Conservation (phyloP, 2,888 invertebrate species). For the Rhagonycha lutea region DNA sequence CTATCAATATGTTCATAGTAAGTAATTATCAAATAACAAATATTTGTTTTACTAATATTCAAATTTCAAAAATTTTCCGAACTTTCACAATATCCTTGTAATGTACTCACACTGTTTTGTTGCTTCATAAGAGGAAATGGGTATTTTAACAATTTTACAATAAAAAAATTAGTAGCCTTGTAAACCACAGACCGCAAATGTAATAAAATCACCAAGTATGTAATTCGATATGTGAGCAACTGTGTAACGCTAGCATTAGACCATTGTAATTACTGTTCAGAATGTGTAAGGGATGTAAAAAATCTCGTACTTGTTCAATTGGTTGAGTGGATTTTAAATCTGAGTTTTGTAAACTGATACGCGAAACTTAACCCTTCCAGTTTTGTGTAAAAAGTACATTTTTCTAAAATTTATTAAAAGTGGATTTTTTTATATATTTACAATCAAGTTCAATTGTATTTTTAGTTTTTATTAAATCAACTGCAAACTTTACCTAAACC, state of each 20-base stretch:
- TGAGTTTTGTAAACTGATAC: constrained; percentile 23
- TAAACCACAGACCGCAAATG: constrained; percentile 46
- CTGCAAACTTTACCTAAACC: not conserved
- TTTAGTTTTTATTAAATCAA: not conserved
- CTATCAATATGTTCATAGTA: too few species aligned
- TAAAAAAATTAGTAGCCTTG: constrained; percentile 43
- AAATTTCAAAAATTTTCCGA: too few species aligned
- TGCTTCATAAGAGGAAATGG: not conserved
- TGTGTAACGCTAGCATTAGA: constrained; percentile 43
- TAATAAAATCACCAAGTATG: constrained; percentile 43
- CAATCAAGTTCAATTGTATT: not conserved
- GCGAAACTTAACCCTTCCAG: constrained; percentile 24
- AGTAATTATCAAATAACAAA: too few species aligned
- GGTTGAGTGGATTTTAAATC: constrained; percentile 38
- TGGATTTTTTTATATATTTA: not conserved
- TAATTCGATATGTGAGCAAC: constrained; percentile 40
- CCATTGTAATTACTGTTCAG: constrained; percentile 37
- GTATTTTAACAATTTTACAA: constrained; percentile 9
- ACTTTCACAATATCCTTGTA: not conserved
- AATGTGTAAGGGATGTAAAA: constrained; percentile 36
- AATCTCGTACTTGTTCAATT: constrained; percentile 35
- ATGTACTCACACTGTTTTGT: not conserved
- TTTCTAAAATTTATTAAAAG: constrained; percentile 7
- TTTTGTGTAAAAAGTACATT: constrained; percentile 17
- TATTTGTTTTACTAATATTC: too few species aligned